Base-by-base conservation (phyloP, 2,113 vertebrate genomes). In the Calyptomena viridis region DNA sequence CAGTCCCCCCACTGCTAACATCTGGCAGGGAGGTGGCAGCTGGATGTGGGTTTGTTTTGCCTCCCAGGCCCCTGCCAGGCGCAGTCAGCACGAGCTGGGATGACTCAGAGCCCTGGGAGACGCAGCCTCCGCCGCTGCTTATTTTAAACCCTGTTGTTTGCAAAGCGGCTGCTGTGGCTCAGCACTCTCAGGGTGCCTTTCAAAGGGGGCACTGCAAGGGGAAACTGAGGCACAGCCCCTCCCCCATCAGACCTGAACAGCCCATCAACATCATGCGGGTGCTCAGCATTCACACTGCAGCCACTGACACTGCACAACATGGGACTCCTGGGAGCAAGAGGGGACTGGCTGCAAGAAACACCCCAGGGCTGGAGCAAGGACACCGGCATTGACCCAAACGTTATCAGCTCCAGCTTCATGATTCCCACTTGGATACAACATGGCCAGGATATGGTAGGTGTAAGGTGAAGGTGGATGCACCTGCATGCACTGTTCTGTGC, bases 61-160 rank as follows among this genome's bases (percentile, higher is more conserved):
- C 92, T 86, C 59, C 63, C 52, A 37, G 90, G 74, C 58, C 58
- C 74, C 75, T 56, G 81, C 62, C 82, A 75, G 90, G 82, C 53
- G 1, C 87, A 93, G 82, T 15, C 88, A 87, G 88, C 92, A 87
- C 7, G 17, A 85, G 90, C 85, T 1, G 2, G 62, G 72, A 94
- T 93, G 90, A 90, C 83, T 96, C 92, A 93, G 93, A 95, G 79
- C 76, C 88, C 33, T 23, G 33, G 88, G 75, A 92, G 67, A 83
- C 2, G 3, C 9, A 17, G 75, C 49, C 82, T 76, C 82, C 1
- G 0, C 20, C 8, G 1, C 67, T 66, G 85, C 21, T 90, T 85
- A 87, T 92, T 95, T 91, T 76, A 90, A 85, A 87, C 46, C 39
- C 71, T 42, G 62, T n/a, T 4, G 72, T 80, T 74, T 66, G 55